Base-by-base conservation (phyloP, 1,140 invertebrate species). In the Octopus sinensis region DNA sequence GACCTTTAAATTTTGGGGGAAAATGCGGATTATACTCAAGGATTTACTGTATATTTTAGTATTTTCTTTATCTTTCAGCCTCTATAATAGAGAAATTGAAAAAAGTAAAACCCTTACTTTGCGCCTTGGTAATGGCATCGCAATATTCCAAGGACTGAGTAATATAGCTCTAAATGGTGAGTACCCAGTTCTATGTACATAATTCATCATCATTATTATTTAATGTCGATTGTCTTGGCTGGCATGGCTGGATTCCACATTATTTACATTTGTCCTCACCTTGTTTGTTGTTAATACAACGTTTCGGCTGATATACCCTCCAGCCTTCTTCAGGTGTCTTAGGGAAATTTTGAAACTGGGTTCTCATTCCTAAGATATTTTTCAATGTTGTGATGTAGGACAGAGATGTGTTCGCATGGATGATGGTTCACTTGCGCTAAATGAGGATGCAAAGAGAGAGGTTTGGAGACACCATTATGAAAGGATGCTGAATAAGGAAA, bases 81-180 rank as follows among this genome's bases (percentile, higher is more conserved):
- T 95, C 84, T 98, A 95, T 90, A 91, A 92, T 12, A 86, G 91
- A 79, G 96, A 98, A 91, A 93, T 95, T 10, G 92, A 95, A 13
- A 91, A 93, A 83, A 93, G 95, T 0, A 93, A 94, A 9, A 87
- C 90, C 6, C 90, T 97, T 23, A 95, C 95, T 85, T 93, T 95
- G 88, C 91, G 93, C 85, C 91, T 99, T n/a, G 96, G 96, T 73
- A 90, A 95, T 81, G 97, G 96, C 43, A 97, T 98, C 85, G 97
- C 96, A 5, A 84, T 96, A 54, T 98, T 98, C 90, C 94, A 94
- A 89, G 93, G 93, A 23, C 83, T 91, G 10, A 88, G 91, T 6
- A 93, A 93, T 86, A 84, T 93, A n/a, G 92, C 92, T 81, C 84
- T 93, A 43, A 93, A 93, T 90, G 91, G 91, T 90, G 84, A 56